These are phyloP conservation scores for Podarcis cretensis DNA, from an alignment of 2,113 vertebrate genomes.

Conservation along the genomic window DNA sequence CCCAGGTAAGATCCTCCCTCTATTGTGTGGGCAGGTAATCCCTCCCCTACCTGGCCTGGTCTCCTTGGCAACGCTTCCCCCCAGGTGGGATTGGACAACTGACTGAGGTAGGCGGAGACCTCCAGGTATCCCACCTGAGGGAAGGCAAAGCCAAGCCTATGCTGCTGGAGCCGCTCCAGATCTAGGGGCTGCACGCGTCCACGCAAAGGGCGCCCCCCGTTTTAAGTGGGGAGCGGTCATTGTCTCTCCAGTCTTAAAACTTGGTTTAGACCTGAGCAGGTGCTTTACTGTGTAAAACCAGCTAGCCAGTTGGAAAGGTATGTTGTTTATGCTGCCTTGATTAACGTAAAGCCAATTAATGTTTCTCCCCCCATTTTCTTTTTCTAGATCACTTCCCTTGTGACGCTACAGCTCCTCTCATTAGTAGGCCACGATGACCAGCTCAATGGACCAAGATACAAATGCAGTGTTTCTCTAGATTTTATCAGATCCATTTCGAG, in stretches of 20 bases:
- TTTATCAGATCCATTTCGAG: slow-evolving; percentile 93
- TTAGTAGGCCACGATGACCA: slow-evolving; percentile 91
- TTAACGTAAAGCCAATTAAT: background rate
- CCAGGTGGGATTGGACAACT: too few relatives aligned
- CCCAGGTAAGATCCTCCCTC: too few relatives aligned
- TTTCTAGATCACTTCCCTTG: slow-evolving; percentile 92
- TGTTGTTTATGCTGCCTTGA: background rate
- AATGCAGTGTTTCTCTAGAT: slow-evolving; percentile 93
- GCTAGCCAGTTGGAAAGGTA: background rate
- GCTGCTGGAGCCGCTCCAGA: too few relatives aligned
- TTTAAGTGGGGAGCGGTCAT: too few relatives aligned
- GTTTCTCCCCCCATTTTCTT: slow-evolving; percentile 21
- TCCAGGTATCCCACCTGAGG: too few relatives aligned
- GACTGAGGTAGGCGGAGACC: too few relatives aligned
- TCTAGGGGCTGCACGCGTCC: too few relatives aligned
- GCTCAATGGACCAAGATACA: slow-evolving; percentile 93
- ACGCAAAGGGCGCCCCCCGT: too few relatives aligned
- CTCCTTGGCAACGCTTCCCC: too few relatives aligned
- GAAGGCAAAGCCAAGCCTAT: too few relatives aligned
- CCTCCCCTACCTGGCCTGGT: too few relatives aligned
- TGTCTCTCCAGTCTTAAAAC: background rate
- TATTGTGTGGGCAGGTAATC: too few relatives aligned
- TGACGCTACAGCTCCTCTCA: slow-evolving; percentile 91
- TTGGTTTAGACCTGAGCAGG: background rate
- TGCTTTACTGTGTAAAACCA: background rate